Conservation (phyloP, 2,888 invertebrate species). For the Amorpha juglandis region DNA sequence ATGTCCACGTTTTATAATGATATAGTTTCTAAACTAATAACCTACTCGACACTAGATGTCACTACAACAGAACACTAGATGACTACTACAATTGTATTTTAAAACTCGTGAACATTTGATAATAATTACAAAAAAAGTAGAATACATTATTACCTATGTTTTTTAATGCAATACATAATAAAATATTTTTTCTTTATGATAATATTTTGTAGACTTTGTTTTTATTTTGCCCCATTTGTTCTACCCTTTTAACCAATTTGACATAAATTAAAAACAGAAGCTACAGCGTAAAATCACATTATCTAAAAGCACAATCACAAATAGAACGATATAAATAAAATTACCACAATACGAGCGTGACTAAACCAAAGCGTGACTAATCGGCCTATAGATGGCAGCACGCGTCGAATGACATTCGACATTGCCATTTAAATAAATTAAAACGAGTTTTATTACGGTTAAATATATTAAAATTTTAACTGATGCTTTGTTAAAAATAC, state of each 20-base stretch:
- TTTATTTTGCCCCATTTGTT: too few species aligned
- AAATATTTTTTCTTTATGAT: too few species aligned
- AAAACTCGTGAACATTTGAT: too few species aligned
- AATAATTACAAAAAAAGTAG: too few species aligned
- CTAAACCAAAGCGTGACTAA: constrained; percentile 54
- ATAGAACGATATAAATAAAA: constrained; percentile 58
- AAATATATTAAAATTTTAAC: constrained; percentile 1
- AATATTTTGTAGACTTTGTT: too few species aligned
- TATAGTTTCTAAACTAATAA: constrained; percentile 24
- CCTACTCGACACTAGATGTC: not conserved
- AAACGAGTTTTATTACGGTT: not conserved
- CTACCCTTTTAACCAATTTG: constrained; percentile 42
- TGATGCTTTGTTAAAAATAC: not conserved
- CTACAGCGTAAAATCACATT: constrained; percentile 51
- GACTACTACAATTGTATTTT: not conserved
- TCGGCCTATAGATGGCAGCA: constrained; percentile 69
- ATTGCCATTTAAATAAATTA: constrained; percentile 38
- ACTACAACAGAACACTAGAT: too few species aligned
- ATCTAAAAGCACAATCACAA: constrained; percentile 44
- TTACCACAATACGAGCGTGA: constrained; percentile 50
- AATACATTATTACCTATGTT: too few species aligned
- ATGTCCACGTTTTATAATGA: too few species aligned
- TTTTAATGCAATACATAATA: too few species aligned
- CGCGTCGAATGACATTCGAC: constrained; percentile 55
- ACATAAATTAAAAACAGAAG: constrained; percentile 57